A percentile compares a stretch with the other conserved stretches of the same genome.
phyloP scores from a whole-genome alignment of 1,140 invertebrate genomes.

The Pararge aegeria region DNA sequence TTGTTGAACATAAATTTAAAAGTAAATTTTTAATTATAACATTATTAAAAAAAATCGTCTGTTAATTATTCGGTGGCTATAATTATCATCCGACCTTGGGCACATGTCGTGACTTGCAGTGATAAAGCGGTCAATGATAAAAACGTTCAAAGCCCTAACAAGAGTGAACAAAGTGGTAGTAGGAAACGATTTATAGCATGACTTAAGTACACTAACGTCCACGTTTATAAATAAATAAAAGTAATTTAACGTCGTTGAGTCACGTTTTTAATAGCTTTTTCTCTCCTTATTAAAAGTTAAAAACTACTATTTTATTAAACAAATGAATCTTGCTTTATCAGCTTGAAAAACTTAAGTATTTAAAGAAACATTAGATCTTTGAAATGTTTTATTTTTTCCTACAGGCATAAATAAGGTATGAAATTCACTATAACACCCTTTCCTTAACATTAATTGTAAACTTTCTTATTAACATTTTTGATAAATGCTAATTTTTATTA shows the following conservation, averaged over 20 bases:
- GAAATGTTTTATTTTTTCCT: neutral
- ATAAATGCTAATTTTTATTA: no score
- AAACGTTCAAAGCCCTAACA: slow-evolving; percentile 20
- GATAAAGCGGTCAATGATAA: slow-evolving; percentile 28
- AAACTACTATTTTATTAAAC: slow-evolving; percentile 7
- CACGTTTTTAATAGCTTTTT: slow-evolving; percentile 19
- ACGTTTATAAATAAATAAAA: slow-evolving; percentile 28
- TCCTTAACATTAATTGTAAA: no score
- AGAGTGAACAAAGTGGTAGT: slow-evolving; percentile 18
- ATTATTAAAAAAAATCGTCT: slow-evolving; percentile 12
- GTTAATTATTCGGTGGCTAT: slow-evolving; percentile 12
- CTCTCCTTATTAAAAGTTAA: slow-evolving; percentile 13
- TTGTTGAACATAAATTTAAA: slow-evolving; percentile 17
- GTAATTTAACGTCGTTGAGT: slow-evolving; percentile 16
- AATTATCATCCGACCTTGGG: slow-evolving; percentile 16
- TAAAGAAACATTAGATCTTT: neutral
- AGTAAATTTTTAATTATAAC: slow-evolving; percentile 13
- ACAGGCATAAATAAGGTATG: no score
- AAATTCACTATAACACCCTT: no score
- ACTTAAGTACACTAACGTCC: slow-evolving; percentile 23
- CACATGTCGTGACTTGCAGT: slow-evolving; percentile 22
- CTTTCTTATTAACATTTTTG: no score
- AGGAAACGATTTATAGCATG: slow-evolving; percentile 26
- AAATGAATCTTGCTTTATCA: neutral
- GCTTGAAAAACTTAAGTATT: neutral